These are phyloP conservation scores for Amiota communis DNA, from an alignment of 2,888 invertebrate genomes.

Conservation along the genomic window DNA sequence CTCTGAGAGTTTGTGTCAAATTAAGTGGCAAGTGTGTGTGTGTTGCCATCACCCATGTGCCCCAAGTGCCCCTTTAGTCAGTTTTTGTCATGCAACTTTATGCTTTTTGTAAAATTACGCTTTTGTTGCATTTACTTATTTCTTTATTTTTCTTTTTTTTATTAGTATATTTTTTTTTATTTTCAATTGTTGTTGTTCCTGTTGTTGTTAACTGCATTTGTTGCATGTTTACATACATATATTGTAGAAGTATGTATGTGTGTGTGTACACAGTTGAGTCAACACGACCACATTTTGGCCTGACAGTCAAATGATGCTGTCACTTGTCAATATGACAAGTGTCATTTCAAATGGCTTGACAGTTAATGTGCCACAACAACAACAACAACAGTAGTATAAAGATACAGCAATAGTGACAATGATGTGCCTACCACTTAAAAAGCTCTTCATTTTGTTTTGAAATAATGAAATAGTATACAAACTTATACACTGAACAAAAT, in stretches of 20 bases:
- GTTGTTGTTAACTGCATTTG: not conserved
- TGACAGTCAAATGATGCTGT: constrained; percentile 71
- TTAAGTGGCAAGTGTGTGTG: constrained; percentile 55
- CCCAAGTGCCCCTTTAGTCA: constrained; percentile 45
- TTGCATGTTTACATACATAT: not conserved
- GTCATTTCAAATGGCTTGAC: constrained; percentile 69
- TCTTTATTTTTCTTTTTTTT: constrained; percentile 22
- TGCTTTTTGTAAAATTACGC: constrained; percentile 41
- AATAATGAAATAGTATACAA: too few relatives aligned
- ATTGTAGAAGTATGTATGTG: not conserved
- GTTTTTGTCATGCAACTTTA: constrained; percentile 59
- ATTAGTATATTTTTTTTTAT: constrained; percentile 3
- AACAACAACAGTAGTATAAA: constrained; percentile 25
- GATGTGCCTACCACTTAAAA: too few relatives aligned
- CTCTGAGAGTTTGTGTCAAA: constrained; percentile 44
- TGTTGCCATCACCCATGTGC: not conserved
- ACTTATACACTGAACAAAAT: too few relatives aligned
- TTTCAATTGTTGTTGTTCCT: constrained; percentile 32
- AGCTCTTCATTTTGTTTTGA: too few relatives aligned
- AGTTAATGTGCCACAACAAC: constrained; percentile 62
- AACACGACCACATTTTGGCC: constrained; percentile 44
- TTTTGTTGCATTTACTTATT: constrained; percentile 25
- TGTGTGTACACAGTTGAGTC: constrained; percentile 10
- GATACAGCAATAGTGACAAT: too few relatives aligned
- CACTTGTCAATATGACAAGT: constrained; percentile 71